phyloP scores from a whole-genome alignment of 2,888 invertebrate genomes.

The Spilarctia lutea region DNA sequence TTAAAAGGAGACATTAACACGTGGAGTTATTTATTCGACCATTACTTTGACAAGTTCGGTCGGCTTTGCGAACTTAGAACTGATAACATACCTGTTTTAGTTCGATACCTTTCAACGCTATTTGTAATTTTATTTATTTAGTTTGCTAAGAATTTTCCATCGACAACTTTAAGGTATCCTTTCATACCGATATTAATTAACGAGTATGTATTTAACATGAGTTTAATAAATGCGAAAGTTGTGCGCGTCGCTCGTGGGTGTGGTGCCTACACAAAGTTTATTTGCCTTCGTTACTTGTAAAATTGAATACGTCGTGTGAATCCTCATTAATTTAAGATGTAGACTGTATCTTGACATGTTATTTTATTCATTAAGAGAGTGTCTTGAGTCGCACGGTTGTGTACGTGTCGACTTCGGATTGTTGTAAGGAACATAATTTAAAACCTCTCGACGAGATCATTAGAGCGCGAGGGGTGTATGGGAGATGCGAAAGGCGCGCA shows the following conservation, averaged over 20 bases:
- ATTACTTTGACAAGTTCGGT: slow-evolving; percentile 72
- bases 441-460: slow-evolving; percentile 80
- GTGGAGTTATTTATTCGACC: slow-evolving; percentile 69
- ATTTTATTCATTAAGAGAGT: slow-evolving; percentile 84
- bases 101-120: slow-evolving; percentile 60
- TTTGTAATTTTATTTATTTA: slow-evolving; percentile 71
- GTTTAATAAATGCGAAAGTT: slow-evolving; percentile 78
- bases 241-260: slow-evolving; percentile 42
- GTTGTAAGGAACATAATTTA: slow-evolving; percentile 83
- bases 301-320: slow-evolving; percentile 81
- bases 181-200: slow-evolving; percentile 82
- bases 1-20: slow-evolving; percentile 61
- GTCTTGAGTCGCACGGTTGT: slow-evolving; percentile 71
- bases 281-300: slow-evolving; percentile 81
- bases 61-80: slow-evolving; percentile 64
- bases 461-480: slow-evolving; percentile 60
- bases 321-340: slow-evolving; percentile 85
- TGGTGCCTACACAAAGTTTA: slow-evolving; percentile 72
- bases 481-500: slow-evolving; percentile 54
- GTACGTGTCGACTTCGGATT: slow-evolving; percentile 78
- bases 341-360: slow-evolving; percentile 83
- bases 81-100: slow-evolving; percentile 65
- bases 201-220: slow-evolving; percentile 72
- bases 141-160: slow-evolving; percentile 73
- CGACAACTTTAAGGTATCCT: slow-evolving; percentile 81